Evolutionary conservation across 2,797 vertebrate species (phyloP).

Genomic region (Phyllotis vaccarum): DNA sequence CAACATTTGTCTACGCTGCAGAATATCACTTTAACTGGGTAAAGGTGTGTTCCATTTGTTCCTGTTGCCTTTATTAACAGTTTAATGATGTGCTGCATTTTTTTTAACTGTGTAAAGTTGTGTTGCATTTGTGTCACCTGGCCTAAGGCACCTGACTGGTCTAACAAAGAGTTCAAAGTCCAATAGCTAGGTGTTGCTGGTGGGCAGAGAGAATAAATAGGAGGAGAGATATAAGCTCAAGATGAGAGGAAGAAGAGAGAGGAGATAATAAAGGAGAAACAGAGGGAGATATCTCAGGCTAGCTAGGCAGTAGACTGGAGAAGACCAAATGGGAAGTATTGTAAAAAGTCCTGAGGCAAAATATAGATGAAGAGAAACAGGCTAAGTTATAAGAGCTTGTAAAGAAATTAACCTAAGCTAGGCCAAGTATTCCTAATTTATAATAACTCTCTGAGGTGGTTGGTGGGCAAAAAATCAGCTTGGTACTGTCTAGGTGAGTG

Average conservation of each 20-base stretch:
- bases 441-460: background rate
- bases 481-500: background rate
- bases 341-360: background rate
- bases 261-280: background rate
- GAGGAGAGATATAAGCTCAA: background rate
- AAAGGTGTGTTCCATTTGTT: background rate
- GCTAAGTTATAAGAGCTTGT: background rate
- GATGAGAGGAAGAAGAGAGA: background rate
- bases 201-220: background rate
- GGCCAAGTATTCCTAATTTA: background rate
- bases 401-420: background rate
- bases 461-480: background rate
- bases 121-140: background rate
- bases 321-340: background rate
- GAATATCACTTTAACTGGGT: background rate
- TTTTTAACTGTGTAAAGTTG: background rate
- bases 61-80: background rate
- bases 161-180: background rate
- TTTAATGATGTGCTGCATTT: background rate
- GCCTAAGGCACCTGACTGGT: background rate
- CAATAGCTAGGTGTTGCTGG: background rate
- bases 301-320: background rate
- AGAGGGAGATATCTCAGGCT: background rate
- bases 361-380: background rate
- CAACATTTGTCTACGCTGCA: background rate